Conservation (phyloP, 1,140 invertebrate genomes). For the Nasonia giraulti region DNA sequence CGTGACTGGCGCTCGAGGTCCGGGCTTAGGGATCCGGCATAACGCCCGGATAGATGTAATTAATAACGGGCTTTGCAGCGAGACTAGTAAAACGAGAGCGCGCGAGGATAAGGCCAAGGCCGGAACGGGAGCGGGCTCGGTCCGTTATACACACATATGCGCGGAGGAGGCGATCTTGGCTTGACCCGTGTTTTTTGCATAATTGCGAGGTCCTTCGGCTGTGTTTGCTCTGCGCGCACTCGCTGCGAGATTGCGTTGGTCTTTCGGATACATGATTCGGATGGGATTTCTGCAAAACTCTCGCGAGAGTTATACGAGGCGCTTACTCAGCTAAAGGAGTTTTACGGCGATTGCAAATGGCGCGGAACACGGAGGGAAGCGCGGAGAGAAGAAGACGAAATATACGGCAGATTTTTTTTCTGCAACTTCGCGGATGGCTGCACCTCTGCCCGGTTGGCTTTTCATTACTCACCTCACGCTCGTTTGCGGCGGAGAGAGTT, state of each 20-base stretch:
- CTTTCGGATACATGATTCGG: not conserved
- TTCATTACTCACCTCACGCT: slow-evolving; percentile 10
- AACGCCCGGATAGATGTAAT: slow-evolving; percentile 53
- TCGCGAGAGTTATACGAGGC: not conserved
- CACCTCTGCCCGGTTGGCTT: not conserved
- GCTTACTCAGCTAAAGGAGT: not conserved
- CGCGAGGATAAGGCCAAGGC: too few species aligned
- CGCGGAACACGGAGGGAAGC: not conserved
- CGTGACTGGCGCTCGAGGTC: slow-evolving; percentile 60
- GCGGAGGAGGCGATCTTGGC: not conserved
- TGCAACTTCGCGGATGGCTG: not conserved
- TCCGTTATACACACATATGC: not conserved
- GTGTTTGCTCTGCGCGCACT: not conserved
- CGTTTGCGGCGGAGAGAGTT: not conserved
- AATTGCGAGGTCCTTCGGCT: not conserved
- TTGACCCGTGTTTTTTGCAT: not conserved
- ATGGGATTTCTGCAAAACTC: too few species aligned
- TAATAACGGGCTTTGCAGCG: slow-evolving; percentile 61
- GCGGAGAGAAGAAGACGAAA: not conserved
- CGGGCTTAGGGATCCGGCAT: slow-evolving; percentile 53
- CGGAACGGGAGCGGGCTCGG: too few species aligned
- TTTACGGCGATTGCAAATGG: slow-evolving; percentile 11
- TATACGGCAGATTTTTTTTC: not conserved
- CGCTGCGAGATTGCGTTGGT: not conserved
- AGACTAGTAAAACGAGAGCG: not conserved